A percentile compares a stretch with the other conserved stretches of the same genome.
These are phyloP conservation scores for Galemys pyrenaicus DNA, from an alignment of 2,113 vertebrate genomes.

Conservation along the genomic window DNA sequence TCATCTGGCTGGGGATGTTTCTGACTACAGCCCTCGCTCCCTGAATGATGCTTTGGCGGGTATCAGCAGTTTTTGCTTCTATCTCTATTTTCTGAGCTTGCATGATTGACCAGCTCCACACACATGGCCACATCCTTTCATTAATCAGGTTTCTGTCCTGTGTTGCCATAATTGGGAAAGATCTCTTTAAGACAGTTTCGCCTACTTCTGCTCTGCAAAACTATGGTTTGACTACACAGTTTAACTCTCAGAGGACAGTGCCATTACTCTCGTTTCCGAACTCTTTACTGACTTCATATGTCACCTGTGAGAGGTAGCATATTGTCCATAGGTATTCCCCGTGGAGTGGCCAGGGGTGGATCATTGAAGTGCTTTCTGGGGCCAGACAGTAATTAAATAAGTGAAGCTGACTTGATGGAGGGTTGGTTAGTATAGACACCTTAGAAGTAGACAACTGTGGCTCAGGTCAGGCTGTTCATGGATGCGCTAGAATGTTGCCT, in stretches of 20 bases:
- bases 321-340: neutral
- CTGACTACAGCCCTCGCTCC: neutral
- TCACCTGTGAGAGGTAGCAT: neutral
- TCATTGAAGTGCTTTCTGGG: neutral
- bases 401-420: neutral
- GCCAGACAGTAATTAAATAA: neutral
- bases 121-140: neutral
- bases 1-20: neutral
- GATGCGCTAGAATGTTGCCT: neutral
- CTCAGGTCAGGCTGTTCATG: neutral
- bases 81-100: neutral
- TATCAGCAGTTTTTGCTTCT: conserved; percentile 3
- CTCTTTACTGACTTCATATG: neutral
- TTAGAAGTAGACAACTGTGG: neutral
- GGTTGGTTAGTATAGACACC: neutral
- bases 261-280: neutral
- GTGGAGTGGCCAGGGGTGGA: neutral
- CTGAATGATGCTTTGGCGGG: neutral
- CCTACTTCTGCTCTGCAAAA: neutral
- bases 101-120: neutral
- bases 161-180: neutral
- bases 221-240: neutral
- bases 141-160: neutral
- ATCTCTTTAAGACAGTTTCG: conserved; percentile 15
- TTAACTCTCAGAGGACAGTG: neutral